A percentile compares a stretch with the other conserved stretches of the same genome.
These are phyloP conservation scores for Panthera tigris DNA, from an alignment of 2,113 vertebrate genomes.

Conservation along the genomic window DNA sequence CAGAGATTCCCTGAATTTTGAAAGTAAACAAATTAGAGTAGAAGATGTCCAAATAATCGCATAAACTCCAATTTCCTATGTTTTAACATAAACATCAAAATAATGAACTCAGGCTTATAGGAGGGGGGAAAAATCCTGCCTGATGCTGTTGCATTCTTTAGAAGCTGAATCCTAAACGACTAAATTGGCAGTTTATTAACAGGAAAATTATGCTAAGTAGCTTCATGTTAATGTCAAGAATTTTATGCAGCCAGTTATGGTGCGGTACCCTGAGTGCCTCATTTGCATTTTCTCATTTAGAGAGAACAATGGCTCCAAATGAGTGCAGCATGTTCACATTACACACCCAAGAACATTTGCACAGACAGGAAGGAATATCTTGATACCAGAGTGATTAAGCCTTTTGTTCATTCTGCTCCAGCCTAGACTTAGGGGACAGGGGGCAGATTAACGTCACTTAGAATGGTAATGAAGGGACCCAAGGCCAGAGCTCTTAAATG, in stretches of 20 bases:
- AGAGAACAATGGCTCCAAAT: constrained; percentile 88
- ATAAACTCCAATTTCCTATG: constrained; percentile 71
- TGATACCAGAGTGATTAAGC: constrained; percentile 74
- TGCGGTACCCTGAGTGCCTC: constrained; percentile 77
- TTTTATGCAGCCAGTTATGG: constrained; percentile 84
- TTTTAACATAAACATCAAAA: constrained; percentile 80
- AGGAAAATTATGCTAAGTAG: constrained; percentile 93
- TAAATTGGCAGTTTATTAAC: constrained; percentile 94
- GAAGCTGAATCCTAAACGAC: constrained; percentile 85
- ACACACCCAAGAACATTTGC: constrained; percentile 80
- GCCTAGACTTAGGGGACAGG: constrained; percentile 44
- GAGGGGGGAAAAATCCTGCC: constrained; percentile 42
- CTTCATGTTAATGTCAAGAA: constrained; percentile 86
- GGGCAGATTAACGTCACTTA: constrained; percentile 51
- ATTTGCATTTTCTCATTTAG: constrained; percentile 92
- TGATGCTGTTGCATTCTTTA: constrained; percentile 74
- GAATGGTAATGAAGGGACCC: constrained; percentile 30
- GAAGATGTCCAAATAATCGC: constrained; percentile 70
- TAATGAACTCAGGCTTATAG: constrained; percentile 74
- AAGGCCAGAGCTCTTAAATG: constrained; percentile 49
- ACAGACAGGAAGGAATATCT: constrained; percentile 76
- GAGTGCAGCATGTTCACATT: constrained; percentile 82
- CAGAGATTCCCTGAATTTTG: constrained; percentile 61
- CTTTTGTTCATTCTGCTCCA: constrained; percentile 75
- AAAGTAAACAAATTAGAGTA: constrained; percentile 76